phyloP scores from a whole-genome alignment of 1,140 invertebrate species.

The Cryptotermes secundus region DNA sequence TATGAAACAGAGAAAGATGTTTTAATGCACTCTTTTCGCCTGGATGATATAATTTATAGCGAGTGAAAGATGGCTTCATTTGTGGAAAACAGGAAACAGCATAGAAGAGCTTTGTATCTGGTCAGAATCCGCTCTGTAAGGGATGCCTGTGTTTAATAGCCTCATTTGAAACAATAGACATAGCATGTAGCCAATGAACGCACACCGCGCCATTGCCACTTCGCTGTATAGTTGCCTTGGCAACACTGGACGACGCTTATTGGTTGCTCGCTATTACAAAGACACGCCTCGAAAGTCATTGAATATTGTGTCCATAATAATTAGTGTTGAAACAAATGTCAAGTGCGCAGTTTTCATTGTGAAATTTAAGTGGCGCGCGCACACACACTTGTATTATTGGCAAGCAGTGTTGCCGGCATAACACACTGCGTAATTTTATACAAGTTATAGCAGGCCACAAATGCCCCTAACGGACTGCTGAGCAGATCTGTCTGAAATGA shows the following conservation, averaged over 20 bases:
- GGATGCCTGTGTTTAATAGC: not conserved
- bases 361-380: not conserved
- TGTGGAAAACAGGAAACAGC: no score
- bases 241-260: constrained; percentile 3
- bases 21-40: no score
- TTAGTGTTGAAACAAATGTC: not conserved
- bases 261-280: not conserved
- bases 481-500: no score
- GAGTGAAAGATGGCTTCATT: no score
- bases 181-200: not conserved
- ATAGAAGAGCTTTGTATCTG: no score
- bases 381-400: no score
- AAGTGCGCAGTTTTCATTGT: not conserved
- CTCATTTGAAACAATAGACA: not conserved
- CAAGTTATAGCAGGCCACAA: no score
- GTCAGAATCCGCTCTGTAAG: not conserved
- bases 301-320: not conserved
- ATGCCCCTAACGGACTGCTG: no score
- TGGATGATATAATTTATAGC: no score
- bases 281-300: not conserved
- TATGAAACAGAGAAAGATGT: no score
- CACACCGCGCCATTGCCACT: not conserved
- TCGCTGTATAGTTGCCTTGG: not conserved
- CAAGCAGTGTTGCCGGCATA: no score
- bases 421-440: no score